Percentiles rank a stretch among this genome's conserved stretches.
phyloP scores from a whole-genome alignment of 2,888 invertebrate species.

The Lutraria lutraria region DNA sequence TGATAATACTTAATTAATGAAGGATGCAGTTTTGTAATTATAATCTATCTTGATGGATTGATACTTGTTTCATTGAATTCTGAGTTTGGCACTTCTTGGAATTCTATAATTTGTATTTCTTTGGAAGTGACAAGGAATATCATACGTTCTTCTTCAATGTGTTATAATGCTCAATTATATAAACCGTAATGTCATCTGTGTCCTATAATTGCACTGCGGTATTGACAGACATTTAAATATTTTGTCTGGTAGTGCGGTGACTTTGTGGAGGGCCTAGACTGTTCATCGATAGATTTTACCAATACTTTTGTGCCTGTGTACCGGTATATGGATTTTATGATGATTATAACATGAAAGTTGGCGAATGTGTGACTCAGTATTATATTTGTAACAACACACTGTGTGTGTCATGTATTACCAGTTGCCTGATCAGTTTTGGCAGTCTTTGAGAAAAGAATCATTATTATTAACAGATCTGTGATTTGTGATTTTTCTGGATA shows the following conservation, averaged over 20 bases:
- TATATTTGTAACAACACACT: neutral
- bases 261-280: neutral
- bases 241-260: neutral
- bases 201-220: neutral
- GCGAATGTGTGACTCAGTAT: neutral
- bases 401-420: neutral
- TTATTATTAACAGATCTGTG: neutral
- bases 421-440: neutral
- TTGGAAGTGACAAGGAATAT: too few species aligned
- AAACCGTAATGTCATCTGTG: neutral
- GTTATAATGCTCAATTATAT: neutral
- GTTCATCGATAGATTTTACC: conserved; percentile 12
- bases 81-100: too few species aligned
- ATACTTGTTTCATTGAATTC: too few species aligned
- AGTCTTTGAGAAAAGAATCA: neutral
- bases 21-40: too few species aligned
- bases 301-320: neutral
- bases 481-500: neutral
- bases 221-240: neutral
- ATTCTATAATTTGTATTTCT: too few species aligned
- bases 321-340: conserved; percentile 8
- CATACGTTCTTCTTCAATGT: too few species aligned
- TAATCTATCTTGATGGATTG: too few species aligned
- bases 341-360: neutral
- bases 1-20: too few species aligned